These are phyloP conservation scores for Linyphia triangularis DNA, from an alignment of 2,888 invertebrate species.

Conservation along the genomic window DNA sequence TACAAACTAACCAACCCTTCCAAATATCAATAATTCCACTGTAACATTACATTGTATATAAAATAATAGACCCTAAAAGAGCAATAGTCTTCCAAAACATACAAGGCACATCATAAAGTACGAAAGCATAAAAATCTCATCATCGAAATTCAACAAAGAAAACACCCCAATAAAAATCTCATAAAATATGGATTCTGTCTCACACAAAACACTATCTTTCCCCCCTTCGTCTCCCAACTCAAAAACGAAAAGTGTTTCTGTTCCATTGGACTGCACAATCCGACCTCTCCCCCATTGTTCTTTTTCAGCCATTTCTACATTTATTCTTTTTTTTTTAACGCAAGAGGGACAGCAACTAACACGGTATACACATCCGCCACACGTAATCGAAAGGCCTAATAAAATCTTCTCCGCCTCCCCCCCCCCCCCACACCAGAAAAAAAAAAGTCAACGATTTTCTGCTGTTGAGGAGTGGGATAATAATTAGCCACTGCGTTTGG, in stretches of 20 bases:
- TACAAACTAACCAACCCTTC: too few species aligned
- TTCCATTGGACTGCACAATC: background rate
- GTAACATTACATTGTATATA: too few species aligned
- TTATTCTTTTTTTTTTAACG: background rate
- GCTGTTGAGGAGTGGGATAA: constrained; percentile 23
- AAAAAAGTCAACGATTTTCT: background rate
- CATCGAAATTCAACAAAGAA: background rate
- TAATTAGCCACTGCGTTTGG: constrained; percentile 51
- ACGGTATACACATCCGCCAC: background rate
- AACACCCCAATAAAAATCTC: background rate
- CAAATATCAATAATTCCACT: too few species aligned
- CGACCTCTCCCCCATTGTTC: background rate
- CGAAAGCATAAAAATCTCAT: background rate
- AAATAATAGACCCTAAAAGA: too few species aligned
- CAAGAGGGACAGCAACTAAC: background rate
- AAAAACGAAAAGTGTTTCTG: background rate
- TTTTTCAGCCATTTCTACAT: too few species aligned
- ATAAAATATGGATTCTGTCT: background rate
- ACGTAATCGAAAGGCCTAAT: background rate
- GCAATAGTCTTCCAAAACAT: too few species aligned
- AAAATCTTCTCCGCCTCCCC: too few species aligned
- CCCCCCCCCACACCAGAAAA: too few species aligned
- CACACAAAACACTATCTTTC: background rate
- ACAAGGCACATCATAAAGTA: background rate
- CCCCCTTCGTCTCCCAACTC: background rate